A percentile compares a stretch with the other conserved stretches of the same genome.
Evolutionary conservation across 2,888 invertebrate species (phyloP).

Genomic region (Drosophila neonasuta): DNA sequence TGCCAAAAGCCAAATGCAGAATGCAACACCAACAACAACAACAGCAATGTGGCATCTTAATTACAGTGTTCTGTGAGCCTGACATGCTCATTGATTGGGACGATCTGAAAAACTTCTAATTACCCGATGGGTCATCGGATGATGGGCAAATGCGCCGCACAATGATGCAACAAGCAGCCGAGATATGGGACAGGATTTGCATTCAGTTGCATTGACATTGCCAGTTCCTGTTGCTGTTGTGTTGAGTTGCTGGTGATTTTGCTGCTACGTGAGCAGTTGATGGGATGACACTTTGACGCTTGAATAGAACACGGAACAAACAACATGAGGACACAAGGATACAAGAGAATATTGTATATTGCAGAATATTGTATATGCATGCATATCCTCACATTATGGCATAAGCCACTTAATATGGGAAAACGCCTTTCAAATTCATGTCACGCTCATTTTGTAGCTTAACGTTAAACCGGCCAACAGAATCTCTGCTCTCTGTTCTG

Average conservation of each 20-base stretch:
- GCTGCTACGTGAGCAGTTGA: conserved; percentile 43
- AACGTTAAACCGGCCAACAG: conserved; percentile 11
- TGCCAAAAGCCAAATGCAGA: not conserved
- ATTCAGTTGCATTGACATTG: conserved; percentile 31
- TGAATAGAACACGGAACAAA: conserved; percentile 47
- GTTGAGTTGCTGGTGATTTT: not conserved
- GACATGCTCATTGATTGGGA: conserved; percentile 40
- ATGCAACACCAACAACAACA: not conserved
- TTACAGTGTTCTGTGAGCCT: conserved; percentile 32
- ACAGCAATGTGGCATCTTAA: conserved; percentile 42
- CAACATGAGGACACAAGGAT: conserved; percentile 6
- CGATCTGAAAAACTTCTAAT: conserved; percentile 42
- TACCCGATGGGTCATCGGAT: conserved; percentile 26
- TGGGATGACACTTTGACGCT: conserved; percentile 66
- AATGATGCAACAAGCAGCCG: conserved; percentile 2
- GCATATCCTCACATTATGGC: conserved; percentile 21
- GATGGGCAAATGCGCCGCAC: conserved; percentile 4
- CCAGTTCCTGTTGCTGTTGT: conserved; percentile 6
- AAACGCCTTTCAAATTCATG: conserved; percentile 43
- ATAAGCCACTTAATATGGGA: conserved; percentile 61
- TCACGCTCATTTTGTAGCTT: conserved; percentile 43
- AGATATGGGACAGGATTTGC: conserved; percentile 50
- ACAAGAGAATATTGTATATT: not conserved
- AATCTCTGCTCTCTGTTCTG: not conserved
- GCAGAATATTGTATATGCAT: conserved; percentile 1